phyloP scores from a whole-genome alignment of 2,797 vertebrate genomes.

The Anguilla marmorata region DNA sequence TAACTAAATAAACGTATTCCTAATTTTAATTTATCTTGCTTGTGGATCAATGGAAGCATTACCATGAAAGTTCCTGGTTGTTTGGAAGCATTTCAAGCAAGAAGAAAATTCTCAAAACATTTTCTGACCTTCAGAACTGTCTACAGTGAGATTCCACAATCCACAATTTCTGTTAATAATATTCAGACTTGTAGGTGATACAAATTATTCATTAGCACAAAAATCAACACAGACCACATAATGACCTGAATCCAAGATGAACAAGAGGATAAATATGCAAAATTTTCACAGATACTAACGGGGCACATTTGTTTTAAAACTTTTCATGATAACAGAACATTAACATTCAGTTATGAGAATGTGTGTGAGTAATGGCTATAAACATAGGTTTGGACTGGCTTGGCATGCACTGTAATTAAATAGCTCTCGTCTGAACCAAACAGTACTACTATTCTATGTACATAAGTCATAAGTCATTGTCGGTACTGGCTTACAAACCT shows the following conservation, averaged over 20 bases:
- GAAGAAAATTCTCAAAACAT: not conserved
- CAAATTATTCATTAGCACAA: not conserved
- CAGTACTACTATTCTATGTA: not conserved
- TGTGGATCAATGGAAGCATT: not conserved
- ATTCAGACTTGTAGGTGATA: not conserved
- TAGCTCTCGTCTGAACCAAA: not conserved
- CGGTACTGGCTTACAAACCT: not conserved
- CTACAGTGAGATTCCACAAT: not conserved
- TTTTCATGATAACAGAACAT: not conserved
- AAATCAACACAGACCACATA: not conserved
- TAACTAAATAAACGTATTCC: not conserved
- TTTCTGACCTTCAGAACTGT: not conserved
- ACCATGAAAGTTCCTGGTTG: not conserved
- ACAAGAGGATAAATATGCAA: not conserved
- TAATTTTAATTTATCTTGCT: not conserved
- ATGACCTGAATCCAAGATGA: not conserved
- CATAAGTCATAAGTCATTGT: not conserved
- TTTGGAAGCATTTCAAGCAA: not conserved
- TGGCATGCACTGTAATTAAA: not conserved
- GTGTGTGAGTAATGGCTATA: not conserved
- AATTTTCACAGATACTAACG: not conserved
- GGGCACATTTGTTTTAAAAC: not conserved
- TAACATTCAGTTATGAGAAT: not conserved
- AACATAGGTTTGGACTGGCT: not conserved
- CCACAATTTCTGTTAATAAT: not conserved